Evolutionary conservation across 2,888 invertebrate genomes (phyloP).

Genomic region (Apotomis betuletana): DNA sequence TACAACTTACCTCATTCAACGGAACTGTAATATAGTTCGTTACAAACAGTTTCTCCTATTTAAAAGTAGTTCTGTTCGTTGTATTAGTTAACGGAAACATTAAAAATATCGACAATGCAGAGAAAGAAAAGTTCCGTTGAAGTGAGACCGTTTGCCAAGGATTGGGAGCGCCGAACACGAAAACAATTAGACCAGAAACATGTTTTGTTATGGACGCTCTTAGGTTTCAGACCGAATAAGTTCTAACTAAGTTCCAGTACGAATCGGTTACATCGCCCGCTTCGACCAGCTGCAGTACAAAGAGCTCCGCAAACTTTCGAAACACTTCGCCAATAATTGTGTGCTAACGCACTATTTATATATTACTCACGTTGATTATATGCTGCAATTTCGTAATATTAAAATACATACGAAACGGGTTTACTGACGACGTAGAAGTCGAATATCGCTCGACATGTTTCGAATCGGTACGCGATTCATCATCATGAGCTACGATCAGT

Average conservation of each 20-base stretch:
- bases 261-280: constrained; percentile 19
- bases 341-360: background rate
- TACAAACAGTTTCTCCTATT: constrained; percentile 12
- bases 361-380: background rate
- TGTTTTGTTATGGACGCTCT: constrained; percentile 41
- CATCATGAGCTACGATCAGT: no score
- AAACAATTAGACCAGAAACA: constrained; percentile 47
- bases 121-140: constrained; percentile 62
- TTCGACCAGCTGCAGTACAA: constrained; percentile 14
- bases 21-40: background rate
- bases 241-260: constrained; percentile 27
- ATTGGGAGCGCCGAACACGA: constrained; percentile 51
- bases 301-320: constrained; percentile 15
- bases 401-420: no score
- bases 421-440: no score
- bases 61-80: constrained; percentile 20
- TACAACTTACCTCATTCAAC: no score
- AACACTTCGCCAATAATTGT: constrained; percentile 1
- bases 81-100: constrained; percentile 23
- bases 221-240: constrained; percentile 35
- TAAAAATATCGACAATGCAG: constrained; percentile 43
- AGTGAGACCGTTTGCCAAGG: constrained; percentile 63
- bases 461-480: no score
- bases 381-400: background rate
- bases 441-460: no score